These are phyloP conservation scores for Venustaconcha ellipsiformis DNA, from an alignment of 1,140 invertebrate species.

Conservation along the genomic window DNA sequence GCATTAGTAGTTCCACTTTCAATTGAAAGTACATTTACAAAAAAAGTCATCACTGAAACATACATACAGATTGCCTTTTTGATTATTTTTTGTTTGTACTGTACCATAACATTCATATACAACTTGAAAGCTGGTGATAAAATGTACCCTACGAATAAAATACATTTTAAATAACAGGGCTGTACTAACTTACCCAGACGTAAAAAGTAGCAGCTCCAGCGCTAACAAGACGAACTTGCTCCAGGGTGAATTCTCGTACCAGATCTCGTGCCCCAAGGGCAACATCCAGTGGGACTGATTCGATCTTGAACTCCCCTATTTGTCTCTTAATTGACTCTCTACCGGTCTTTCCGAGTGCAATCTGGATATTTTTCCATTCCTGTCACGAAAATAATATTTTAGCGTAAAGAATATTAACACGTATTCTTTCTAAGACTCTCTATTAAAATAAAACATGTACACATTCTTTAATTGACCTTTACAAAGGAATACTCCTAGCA, in stretches of 20 bases:
- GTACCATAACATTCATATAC: neutral
- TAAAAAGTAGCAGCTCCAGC: constrained; percentile 61
- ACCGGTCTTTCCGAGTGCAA: constrained; percentile 52
- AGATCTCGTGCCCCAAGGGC: constrained; percentile 50
- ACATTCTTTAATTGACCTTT: neutral
- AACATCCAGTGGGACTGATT: constrained; percentile 47
- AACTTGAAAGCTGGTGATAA: neutral
- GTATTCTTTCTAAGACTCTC: neutral
- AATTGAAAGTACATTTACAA: neutral
- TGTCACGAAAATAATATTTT: constrained; percentile 3
- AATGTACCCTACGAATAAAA: no score
- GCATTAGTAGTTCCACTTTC: no score
- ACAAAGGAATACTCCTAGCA: neutral
- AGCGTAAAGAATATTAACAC: neutral
- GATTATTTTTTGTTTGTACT: neutral
- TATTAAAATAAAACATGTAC: neutral
- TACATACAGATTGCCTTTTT: neutral
- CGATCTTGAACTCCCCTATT: constrained; percentile 49
- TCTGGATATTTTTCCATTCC: constrained; percentile 53
- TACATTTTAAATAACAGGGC: no score
- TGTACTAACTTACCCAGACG: constrained; percentile 54
- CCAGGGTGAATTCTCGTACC: constrained; percentile 46
- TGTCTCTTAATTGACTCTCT: constrained; percentile 51
- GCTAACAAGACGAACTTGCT: constrained; percentile 55
- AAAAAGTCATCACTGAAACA: neutral